These are phyloP conservation scores for Drosophila barbarae DNA, from an alignment of 2,888 invertebrate species.

Conservation along the genomic window DNA sequence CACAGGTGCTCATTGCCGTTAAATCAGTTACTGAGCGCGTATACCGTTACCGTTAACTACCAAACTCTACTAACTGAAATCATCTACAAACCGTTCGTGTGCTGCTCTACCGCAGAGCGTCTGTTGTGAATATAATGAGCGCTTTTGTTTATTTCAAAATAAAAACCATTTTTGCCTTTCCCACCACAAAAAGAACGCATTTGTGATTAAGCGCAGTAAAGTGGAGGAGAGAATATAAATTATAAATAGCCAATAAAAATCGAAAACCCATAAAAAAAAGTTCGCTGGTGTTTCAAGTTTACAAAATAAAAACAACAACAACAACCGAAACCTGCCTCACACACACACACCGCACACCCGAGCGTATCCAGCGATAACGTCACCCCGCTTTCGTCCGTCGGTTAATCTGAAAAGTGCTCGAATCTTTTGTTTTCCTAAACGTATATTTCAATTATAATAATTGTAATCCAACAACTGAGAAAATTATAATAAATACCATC, in stretches of 20 bases:
- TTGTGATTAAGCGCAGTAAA: conserved; percentile 53
- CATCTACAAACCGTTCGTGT: conserved; percentile 17
- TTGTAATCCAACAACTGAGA: conserved; percentile 44
- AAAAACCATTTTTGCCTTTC: conserved; percentile 73
- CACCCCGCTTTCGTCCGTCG: conserved; percentile 44
- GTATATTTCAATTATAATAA: conserved; percentile 60
- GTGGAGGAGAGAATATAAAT: not conserved
- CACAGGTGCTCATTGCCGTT: conserved; percentile 51
- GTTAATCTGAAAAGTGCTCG: conserved; percentile 57
- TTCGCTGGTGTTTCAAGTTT: conserved; percentile 7
- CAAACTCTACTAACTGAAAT: conserved; percentile 8
- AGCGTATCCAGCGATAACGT: conserved; percentile 57
- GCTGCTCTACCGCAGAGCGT: conserved; percentile 41
- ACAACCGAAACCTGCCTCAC: conserved; percentile 37
- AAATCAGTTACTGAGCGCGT: conserved; percentile 36
- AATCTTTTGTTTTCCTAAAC: conserved; percentile 61
- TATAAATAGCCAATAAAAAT: conserved; percentile 13
- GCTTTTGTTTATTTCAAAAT: conserved; percentile 73
- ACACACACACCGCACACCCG: not conserved
- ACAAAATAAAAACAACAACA: conserved; percentile 13
- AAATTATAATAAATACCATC: conserved; percentile 23
- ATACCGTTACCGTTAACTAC: not conserved
- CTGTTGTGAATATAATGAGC: conserved; percentile 56
- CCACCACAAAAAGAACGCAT: conserved; percentile 76
- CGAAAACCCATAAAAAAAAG: conserved; percentile 5